Evolutionary conservation across 2,888 invertebrate species (phyloP), one percentile per base, ranked within the genome.

Genomic region (Priocnemis perturbator): DNA sequence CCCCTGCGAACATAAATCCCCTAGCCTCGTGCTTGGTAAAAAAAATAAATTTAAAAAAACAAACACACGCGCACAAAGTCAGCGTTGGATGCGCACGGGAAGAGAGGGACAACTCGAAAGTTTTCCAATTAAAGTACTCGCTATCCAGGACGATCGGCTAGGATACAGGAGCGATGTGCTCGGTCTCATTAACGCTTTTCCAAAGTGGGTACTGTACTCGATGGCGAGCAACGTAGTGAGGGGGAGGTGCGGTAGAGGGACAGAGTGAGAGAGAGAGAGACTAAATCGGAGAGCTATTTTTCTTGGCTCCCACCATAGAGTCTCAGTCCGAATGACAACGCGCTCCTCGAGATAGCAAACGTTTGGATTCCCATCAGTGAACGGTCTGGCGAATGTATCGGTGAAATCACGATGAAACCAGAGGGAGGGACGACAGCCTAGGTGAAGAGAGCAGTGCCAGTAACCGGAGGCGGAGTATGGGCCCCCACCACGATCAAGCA

Each of bases 91-190:
- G 11, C 37, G 59, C 66, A 71, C 56, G 61, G 56, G 26, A 30
- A 63, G 65, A 61, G 60, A 64, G 52, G 75, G 72, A 73, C 73
- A 73, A 73, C 67, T 57, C 48, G 74, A 77, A 84, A 84, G 77
- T 84, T 84, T 84, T 85, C 81, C 83, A 84, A 84, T 84, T 84
- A 84, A 85, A 83, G 85, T 85, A 77, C 78, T 77, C 75, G 76
- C 78, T 83, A 81, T 82, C 82, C 77, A 73, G 77, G 76, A 82
- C 81, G 78, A 83, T 85, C 85, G 75, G 76, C 37, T 64, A 69
- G 74, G 74, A 74, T 73, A 77, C 78, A 76, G 73, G 65, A 69
- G 57, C 74, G 76, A 73, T 79, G 77, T 71, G 71, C 74, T 74
- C 67, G 69, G 76, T 78, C 76, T 82, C 76, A 81, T 78, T 81